A percentile compares a stretch with the other conserved stretches of the same genome.
Conservation (phyloP, 2,113 vertebrate genomes). For the Geococcyx californianus region DNA sequence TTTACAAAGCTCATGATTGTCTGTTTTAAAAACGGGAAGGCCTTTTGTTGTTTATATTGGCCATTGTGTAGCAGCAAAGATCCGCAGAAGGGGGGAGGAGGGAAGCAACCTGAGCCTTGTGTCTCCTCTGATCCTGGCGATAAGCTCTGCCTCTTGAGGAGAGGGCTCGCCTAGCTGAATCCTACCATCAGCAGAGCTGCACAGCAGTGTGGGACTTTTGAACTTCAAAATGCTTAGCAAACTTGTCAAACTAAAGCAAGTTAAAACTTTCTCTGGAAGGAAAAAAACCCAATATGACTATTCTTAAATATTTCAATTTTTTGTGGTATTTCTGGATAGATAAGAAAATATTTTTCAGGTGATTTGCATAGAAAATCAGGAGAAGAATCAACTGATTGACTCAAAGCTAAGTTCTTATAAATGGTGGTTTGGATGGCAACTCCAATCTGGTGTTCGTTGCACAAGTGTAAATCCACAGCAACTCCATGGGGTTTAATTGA, state of each 20-base stretch:
- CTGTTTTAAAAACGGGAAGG: not conserved
- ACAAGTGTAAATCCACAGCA: not conserved
- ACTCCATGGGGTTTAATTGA: not conserved
- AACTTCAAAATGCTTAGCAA: not conserved
- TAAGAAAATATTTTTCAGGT: not conserved
- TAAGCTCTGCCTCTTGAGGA: not conserved
- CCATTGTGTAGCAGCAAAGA: no score
- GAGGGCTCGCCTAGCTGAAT: not conserved
- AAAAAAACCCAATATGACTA: not conserved
- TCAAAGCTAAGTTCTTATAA: not conserved
- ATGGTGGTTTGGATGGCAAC: not conserved
- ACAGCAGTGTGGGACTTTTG: accelerated
- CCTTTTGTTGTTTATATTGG: not conserved
- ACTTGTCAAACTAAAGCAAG: not conserved
- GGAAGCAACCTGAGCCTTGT: not conserved
- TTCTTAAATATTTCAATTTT: not conserved
- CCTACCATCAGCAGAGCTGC: accelerated
- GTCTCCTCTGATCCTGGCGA: not conserved
- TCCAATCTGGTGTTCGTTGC: not conserved
- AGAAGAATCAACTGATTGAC: not conserved
- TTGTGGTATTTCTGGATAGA: not conserved
- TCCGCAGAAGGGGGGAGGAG: no score
- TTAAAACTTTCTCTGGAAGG: not conserved
- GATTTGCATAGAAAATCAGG: not conserved
- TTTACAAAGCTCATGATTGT: not conserved